Evolutionary conservation across 2,797 vertebrate species (phyloP).

Genomic region (Xerus rutilus): DNA sequence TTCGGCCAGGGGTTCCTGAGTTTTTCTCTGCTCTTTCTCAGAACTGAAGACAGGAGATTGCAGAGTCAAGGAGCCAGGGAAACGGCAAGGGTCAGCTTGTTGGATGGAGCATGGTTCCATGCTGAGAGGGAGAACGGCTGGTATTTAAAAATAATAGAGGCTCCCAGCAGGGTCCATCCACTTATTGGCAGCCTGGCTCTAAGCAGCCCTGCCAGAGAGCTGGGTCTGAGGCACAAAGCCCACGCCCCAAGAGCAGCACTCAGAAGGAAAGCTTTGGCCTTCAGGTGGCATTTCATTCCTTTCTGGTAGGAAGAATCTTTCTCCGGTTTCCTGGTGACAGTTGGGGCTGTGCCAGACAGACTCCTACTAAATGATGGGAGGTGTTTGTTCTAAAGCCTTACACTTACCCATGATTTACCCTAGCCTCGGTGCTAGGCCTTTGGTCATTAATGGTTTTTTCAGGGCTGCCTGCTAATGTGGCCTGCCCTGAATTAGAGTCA

Average conservation of each 20-base stretch:
- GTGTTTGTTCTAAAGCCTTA: constrained; percentile 24
- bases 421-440: not conserved
- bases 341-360: constrained; percentile 16
- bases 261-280: not conserved
- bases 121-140: constrained; percentile 35
- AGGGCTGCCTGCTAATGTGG: not conserved
- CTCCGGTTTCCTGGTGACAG: constrained; percentile 66
- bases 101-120: not conserved
- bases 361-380: not conserved
- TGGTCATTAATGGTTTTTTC: not conserved
- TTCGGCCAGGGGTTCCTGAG: not conserved
- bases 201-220: not conserved
- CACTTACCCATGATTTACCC: not conserved
- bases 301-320: constrained; percentile 23
- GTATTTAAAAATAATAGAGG: constrained; percentile 47
- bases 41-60: not conserved
- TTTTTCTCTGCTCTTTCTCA: not conserved
- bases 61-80: not conserved
- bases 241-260: not conserved
- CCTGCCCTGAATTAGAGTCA: not conserved
- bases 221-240: not conserved
- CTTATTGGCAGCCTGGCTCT: not conserved
- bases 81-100: not conserved
- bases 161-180: not conserved
- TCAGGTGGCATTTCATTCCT: not conserved